Conservation (phyloP, 2,888 invertebrate genomes). For the Elmis aenea region DNA sequence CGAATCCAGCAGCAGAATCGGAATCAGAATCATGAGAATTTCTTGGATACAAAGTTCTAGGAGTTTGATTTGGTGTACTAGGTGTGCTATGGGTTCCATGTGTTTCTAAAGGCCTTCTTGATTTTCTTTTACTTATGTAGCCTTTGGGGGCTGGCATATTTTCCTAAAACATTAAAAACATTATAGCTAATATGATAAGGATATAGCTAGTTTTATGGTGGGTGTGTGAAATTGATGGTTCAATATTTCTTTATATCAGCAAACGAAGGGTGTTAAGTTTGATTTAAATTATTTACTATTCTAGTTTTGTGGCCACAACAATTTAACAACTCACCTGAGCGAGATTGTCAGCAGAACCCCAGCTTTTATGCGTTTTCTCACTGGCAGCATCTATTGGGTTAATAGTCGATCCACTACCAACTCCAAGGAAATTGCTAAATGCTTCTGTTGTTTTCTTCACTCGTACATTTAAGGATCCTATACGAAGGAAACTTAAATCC, state of each 20-base stretch:
- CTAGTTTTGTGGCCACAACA: no score
- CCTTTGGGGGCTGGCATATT: slow-evolving; percentile 72
- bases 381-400: slow-evolving; percentile 43
- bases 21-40: slow-evolving; percentile 71
- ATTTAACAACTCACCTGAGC: slow-evolving; percentile 51
- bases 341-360: slow-evolving; percentile 88
- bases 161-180: slow-evolving; percentile 15
- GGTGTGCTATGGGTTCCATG: slow-evolving; percentile 57
- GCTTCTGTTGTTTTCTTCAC: slow-evolving; percentile 91
- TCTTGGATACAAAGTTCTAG: slow-evolving; percentile 27
- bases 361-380: slow-evolving; percentile 76
- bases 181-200: no score
- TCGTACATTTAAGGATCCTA: slow-evolving; percentile 86
- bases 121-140: slow-evolving; percentile 56
- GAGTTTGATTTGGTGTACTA: slow-evolving; percentile 56
- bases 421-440: slow-evolving; percentile 84
- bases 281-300: no score
- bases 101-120: slow-evolving; percentile 53
- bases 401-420: slow-evolving; percentile 54
- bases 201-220: no score
- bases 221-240: no score
- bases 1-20: slow-evolving; percentile 84
- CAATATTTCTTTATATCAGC: no score
- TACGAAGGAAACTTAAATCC: slow-evolving; percentile 84
- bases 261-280: no score